Base-by-base conservation (phyloP, 2,888 invertebrate species). In the Cryptocephalus primarius region DNA sequence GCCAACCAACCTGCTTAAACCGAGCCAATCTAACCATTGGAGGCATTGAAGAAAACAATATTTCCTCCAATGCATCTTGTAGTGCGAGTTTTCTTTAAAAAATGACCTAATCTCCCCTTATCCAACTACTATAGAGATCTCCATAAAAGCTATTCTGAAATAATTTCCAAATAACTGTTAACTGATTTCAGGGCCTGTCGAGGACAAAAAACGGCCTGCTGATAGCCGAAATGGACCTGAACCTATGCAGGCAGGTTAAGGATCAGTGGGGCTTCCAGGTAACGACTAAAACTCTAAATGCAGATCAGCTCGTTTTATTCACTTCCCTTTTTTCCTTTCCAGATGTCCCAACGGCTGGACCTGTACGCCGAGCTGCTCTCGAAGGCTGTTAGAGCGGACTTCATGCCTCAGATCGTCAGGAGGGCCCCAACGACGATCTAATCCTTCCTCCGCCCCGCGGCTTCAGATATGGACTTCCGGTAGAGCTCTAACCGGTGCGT, bases 221-320 rank as follows among this genome's bases (percentile, higher is more conserved):
- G 8, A 78, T 99, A 6, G 79, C 82, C 1, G 88, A 96, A 70
- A 61, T 95, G 58, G 95, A 99, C 72, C 75, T 99, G 50, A 99
- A 99, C 71, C 71, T 94, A 45, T 94, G 93, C 64, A 79, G 95
- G 38, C 97, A 99, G 74, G 76, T 87, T 1, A 90, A 85, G 68
- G 97, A 99, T 64, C 76, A 79, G 54, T 96, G 94, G 95, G 86
- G 90, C 48, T 93, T 96, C 67, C 80, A 84, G 66, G 86, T 86
- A 22, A 22, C 3, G 22, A 22, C 22, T 22, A 22, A 22, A 22
- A 22, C 22, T 22, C 22, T 6, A 22, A 22, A 6, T 22, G 6
- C 22, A 22, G 3, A 22, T 22, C 22, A 22, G 2, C 22, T 22
- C 22, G 22, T 22, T 22, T 22, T 22, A 22, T 22, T 22, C 22